Conservation (phyloP, 2,888 invertebrate species). For the Eupsilia transversa region DNA sequence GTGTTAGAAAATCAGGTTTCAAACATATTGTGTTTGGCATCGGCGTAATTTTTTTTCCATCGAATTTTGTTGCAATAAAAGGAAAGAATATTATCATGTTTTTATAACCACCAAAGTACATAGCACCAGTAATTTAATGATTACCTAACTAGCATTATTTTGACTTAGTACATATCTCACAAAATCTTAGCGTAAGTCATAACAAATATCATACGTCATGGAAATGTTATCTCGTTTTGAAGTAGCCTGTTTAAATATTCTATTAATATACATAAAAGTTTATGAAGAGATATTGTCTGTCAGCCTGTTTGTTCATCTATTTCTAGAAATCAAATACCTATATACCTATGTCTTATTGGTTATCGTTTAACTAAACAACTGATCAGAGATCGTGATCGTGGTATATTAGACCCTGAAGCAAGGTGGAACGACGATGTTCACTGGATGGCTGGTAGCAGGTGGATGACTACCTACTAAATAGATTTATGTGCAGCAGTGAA, state of each 20-base stretch:
- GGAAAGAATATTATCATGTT: neutral
- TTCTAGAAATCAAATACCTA: neutral
- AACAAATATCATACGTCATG: slow-evolving; percentile 59
- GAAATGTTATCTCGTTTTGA: slow-evolving; percentile 50
- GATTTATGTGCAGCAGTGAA: neutral
- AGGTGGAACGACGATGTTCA: neutral
- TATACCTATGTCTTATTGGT: neutral
- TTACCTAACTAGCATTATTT: slow-evolving; percentile 15
- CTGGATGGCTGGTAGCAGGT: neutral
- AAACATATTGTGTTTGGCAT: too few species aligned
- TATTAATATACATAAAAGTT: slow-evolving; percentile 36
- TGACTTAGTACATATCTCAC: neutral
- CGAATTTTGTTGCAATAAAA: too few species aligned
- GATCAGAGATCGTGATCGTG: neutral
- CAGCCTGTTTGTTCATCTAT: slow-evolving; percentile 20
- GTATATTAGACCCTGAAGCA: neutral
- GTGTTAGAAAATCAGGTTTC: too few species aligned
- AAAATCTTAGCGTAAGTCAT: slow-evolving; percentile 34
- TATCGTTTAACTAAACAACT: neutral
- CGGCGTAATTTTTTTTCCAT: too few species aligned
- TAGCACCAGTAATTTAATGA: slow-evolving; percentile 15
- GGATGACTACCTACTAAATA: neutral
- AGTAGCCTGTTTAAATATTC: slow-evolving; percentile 43
- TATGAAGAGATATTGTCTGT: neutral
- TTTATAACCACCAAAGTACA: neutral